These are phyloP conservation scores for Steinernema scapterisci DNA, from an alignment of 2,888 invertebrate species.

Conservation along the genomic window DNA sequence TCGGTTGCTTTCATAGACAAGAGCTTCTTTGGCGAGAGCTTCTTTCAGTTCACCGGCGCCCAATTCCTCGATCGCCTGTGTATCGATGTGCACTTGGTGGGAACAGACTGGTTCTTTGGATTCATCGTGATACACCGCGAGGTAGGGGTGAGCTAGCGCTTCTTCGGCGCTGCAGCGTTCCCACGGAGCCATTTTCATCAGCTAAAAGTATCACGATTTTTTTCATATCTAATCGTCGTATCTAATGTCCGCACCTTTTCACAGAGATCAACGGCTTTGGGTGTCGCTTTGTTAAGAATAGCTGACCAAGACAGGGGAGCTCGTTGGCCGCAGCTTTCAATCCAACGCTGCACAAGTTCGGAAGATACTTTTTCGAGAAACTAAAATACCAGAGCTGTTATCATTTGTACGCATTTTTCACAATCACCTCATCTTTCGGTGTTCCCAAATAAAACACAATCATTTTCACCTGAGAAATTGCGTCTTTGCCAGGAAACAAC, in stretches of 20 bases:
- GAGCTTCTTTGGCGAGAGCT: conserved; percentile 68
- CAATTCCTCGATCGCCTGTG: conserved; percentile 66
- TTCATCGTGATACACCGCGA: conserved; percentile 69
- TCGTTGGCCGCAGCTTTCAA: conserved; percentile 57
- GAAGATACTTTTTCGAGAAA: conserved; percentile 67
- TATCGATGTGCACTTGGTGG: conserved; percentile 52
- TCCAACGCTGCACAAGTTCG: conserved; percentile 68
- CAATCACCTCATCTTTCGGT: conserved; percentile 65
- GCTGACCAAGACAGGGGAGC: conserved; percentile 67
- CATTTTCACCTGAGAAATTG: conserved; percentile 68
- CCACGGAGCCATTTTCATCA: conserved; percentile 69
- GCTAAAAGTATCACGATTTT: conserved; percentile 41
- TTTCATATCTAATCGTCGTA: too few species aligned
- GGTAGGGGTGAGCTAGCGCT: conserved; percentile 69
- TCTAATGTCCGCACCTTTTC: conserved; percentile 50
- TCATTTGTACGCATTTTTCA: background rate
- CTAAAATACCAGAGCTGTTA: conserved; percentile 39
- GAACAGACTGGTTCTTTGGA: conserved; percentile 47
- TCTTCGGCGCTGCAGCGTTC: conserved; percentile 69
- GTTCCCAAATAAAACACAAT: conserved; percentile 70
- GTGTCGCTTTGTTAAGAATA: conserved; percentile 69
- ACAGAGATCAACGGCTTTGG: conserved; percentile 68
- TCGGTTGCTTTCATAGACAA: conserved; percentile 56
- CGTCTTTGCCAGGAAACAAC: conserved; percentile 69
- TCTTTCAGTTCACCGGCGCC: conserved; percentile 63